A percentile compares a stretch with the other conserved stretches of the same genome.
Conservation (phyloP, 1,140 invertebrate genomes). For the Lasaia peninsularis region DNA sequence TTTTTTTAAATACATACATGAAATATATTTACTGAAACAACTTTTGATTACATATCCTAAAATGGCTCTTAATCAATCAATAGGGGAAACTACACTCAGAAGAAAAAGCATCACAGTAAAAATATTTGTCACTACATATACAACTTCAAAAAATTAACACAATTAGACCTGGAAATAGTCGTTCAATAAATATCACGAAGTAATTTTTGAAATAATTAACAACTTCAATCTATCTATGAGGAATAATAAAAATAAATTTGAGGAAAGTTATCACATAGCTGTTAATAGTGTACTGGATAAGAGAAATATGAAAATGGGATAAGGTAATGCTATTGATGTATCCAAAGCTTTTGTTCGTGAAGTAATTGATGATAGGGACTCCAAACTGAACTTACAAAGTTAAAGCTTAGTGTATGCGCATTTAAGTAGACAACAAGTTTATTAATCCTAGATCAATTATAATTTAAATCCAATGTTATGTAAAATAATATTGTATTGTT, state of each 20-base stretch:
- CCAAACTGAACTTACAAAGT: background rate
- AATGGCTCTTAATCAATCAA: too few species aligned
- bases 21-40: too few species aligned
- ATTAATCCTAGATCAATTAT: too few species aligned
- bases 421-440: background rate
- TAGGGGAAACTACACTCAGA: too few species aligned
- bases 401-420: background rate
- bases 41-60: too few species aligned
- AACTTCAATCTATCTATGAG: constrained; percentile 28
- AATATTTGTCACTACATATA: background rate
- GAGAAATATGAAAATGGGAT: constrained; percentile 11
- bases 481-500: too few species aligned
- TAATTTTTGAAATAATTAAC: constrained; percentile 28
- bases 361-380: constrained; percentile 13
- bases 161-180: background rate
- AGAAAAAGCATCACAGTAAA: too few species aligned
- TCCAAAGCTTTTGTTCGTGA: constrained; percentile 5
- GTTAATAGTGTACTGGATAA: constrained; percentile 25
- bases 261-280: constrained; percentile 29
- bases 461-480: background rate
- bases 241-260: constrained; percentile 28
- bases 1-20: too few species aligned
- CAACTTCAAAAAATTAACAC: background rate
- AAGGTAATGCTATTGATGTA: constrained; percentile 4
- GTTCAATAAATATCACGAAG: constrained; percentile 14